Evolutionary conservation across 2,113 vertebrate genomes (phyloP), one percentile per base, ranked within the genome.

Genomic region (Ginglymostoma cirratum): DNA sequence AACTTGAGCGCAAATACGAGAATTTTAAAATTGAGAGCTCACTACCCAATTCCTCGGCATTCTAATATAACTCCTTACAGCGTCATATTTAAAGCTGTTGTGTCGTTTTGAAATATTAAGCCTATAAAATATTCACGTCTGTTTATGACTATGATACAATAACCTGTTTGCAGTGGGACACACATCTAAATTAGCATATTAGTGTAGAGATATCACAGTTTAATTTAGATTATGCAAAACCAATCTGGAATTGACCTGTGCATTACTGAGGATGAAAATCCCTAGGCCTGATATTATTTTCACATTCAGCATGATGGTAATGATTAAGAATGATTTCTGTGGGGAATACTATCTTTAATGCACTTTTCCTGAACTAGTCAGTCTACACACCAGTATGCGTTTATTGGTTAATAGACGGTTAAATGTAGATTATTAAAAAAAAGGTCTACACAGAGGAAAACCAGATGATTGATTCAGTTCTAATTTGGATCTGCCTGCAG

Each of bases 381-480:
- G 24, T 30, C 48, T 89, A 55, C 87, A 52, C 52, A 90, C 52
- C 55, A 61, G 45, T 61, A 55, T 55, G 55, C 12, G n/a, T 61
- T 90, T 90, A 89, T n/a, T 90, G 55, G 24, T 52, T 65, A 90
- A 90, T 30, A 90, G 87, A 65, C 15, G 24, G 48, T 61, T 90
- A 61, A 52, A 90, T 61, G 48, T 52, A 90, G 87, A 90, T 90
- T 27, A 52, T 90, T 61, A 90, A 90, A 87, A 90, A 90, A 61
- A 90, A 61, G 17, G 19, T 83, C 55, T 61, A 90, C 87, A 90
- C 87, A 90, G 52, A 90, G 87, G 87, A 90, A 90, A 90, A 61
- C 87, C 34, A 48, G 87, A 90, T 90, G 87, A 90, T 90, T 65
- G 52, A 90, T 90, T 90, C 48, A 61, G 52, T 90, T 90, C 87